Conservation (phyloP, 1,140 invertebrate species). For the Lepidostoma basale region DNA sequence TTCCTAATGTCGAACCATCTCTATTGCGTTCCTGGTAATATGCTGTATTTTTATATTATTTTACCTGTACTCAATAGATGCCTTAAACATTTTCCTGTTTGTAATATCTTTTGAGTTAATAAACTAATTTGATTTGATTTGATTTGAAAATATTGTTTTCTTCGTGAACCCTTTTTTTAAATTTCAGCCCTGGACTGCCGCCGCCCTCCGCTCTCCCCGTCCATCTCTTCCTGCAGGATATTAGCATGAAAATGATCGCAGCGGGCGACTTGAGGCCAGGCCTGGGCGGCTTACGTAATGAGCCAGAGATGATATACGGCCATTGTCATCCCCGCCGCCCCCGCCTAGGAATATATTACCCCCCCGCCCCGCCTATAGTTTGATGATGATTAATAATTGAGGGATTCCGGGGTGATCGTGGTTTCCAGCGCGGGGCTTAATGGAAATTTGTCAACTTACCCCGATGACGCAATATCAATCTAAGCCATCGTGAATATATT, state of each 20-base stretch:
- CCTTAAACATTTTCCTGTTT: background rate
- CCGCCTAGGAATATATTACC: conserved; percentile 26
- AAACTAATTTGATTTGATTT: background rate
- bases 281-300: conserved; percentile 44
- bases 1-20: too few species aligned
- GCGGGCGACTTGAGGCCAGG: conserved; percentile 33
- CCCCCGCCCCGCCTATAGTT: background rate
- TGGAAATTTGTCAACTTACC: conserved; percentile 28
- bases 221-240: conserved; percentile 35
- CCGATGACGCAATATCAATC: conserved; percentile 23
- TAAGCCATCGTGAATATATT: conserved; percentile 3
- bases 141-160: background rate
- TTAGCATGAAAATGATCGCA: conserved; percentile 47
- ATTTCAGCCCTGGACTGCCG: background rate
- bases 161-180: background rate
- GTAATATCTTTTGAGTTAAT: background rate
- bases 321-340: conserved; percentile 31
- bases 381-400: conserved; percentile 44
- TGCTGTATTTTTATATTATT: background rate
- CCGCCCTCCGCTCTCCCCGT: background rate
- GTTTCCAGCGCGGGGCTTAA: conserved; percentile 7
- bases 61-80: background rate
- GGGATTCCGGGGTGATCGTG: conserved; percentile 8
- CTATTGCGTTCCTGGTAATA: too few species aligned
- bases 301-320: conserved; percentile 45